Percentiles rank a stretch among this genome's conserved stretches.
phyloP scores from a whole-genome alignment of 2,888 invertebrate species.

The Furcula furcula region DNA sequence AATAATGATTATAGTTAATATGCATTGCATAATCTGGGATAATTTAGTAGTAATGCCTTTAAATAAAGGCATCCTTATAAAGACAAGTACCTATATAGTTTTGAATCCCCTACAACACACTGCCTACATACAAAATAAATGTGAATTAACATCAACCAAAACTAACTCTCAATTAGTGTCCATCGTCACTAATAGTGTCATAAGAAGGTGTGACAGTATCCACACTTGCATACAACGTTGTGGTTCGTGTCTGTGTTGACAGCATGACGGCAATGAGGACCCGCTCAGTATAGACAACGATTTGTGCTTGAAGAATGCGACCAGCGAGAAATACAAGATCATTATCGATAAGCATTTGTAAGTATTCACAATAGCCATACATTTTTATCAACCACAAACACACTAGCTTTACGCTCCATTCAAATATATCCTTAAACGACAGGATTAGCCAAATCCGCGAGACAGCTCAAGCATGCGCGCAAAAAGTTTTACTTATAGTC shows the following conservation, averaged over 20 bases:
- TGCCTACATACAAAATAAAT: background rate
- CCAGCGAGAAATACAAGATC: constrained; percentile 54
- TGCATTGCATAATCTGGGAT: no score
- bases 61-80: no score
- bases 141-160: constrained; percentile 3
- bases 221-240: constrained; percentile 41
- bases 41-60: no score
- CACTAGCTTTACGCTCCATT: no score
- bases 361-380: constrained; percentile 33
- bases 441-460: no score
- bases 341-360: constrained; percentile 47
- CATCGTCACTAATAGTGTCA: constrained; percentile 31
- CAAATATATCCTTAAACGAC: no score
- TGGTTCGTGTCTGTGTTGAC: constrained; percentile 65
- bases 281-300: constrained; percentile 39
- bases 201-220: constrained; percentile 25
- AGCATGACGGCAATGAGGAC: constrained; percentile 63
- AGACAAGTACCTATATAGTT: no score
- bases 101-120: background rate
- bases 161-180: constrained; percentile 14
- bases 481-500: no score
- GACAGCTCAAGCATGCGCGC: no score
- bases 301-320: constrained; percentile 41
- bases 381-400: no score
- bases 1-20: no score